Percentiles rank a stretch among this genome's conserved stretches.
Evolutionary conservation across 2,888 invertebrate genomes (phyloP).

Genomic region (Chaetoderma sp.): DNA sequence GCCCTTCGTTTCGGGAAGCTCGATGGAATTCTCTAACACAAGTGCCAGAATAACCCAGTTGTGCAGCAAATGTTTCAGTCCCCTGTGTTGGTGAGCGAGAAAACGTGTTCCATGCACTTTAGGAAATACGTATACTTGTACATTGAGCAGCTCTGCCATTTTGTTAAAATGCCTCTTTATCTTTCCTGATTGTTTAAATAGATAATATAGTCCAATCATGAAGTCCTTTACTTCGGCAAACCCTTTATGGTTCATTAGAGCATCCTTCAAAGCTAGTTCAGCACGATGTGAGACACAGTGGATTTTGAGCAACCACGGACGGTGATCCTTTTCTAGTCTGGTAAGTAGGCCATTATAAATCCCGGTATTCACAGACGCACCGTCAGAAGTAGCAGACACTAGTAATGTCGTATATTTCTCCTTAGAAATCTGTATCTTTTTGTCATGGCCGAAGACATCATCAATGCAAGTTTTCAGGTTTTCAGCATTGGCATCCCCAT

Average conservation of each 20-base stretch:
- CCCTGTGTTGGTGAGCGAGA: neutral
- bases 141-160: neutral
- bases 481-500: constrained; percentile 8
- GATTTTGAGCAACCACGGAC: constrained; percentile 2
- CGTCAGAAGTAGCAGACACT: constrained; percentile 1
- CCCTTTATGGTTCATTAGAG: neutral
- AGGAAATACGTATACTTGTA: neutral
- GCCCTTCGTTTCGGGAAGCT: neutral
- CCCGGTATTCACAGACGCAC: constrained; percentile 10
- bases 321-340: neutral
- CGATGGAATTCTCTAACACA: neutral
- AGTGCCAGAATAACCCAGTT: constrained; percentile 4
- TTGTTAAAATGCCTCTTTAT: neutral
- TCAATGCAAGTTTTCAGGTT: constrained; percentile 1
- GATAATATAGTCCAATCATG: constrained; percentile 2
- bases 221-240: constrained; percentile 3
- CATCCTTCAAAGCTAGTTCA: constrained; percentile 7
- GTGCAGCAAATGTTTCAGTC: neutral
- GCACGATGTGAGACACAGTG: constrained; percentile 1
- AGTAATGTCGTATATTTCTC: neutral
- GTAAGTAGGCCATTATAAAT: neutral
- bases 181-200: neutral
- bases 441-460: neutral
- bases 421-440: constrained; percentile 4
- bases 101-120: constrained; percentile 10